Conservation (phyloP, 2,888 invertebrate genomes). For the Tineola bisselliella region DNA sequence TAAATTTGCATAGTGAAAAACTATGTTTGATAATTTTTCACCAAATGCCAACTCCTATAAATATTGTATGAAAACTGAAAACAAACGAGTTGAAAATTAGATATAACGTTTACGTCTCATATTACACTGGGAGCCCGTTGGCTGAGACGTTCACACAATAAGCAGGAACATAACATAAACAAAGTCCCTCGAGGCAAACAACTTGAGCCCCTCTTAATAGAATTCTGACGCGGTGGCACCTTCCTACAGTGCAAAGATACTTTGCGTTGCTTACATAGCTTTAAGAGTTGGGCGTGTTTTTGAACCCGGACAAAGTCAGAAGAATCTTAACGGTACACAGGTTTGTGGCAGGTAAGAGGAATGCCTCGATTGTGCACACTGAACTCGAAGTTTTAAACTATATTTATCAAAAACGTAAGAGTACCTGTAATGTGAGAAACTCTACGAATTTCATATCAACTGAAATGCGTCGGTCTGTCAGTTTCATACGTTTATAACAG, state of each 20-base stretch:
- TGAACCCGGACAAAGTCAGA: slow-evolving; percentile 23
- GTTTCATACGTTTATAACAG: too few species aligned
- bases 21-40: too few species aligned
- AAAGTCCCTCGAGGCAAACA: slow-evolving; percentile 38
- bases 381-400: too few species aligned
- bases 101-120: slow-evolving; percentile 22
- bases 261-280: slow-evolving; percentile 27
- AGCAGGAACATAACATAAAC: slow-evolving; percentile 44
- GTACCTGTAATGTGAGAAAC: too few species aligned
- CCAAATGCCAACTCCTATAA: neutral
- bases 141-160: slow-evolving; percentile 34
- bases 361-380: neutral
- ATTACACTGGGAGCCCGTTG: slow-evolving; percentile 19
- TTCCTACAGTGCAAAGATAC: slow-evolving; percentile 38
- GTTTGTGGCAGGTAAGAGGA: slow-evolving; percentile 7
- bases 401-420: too few species aligned
- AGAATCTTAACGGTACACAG: slow-evolving; percentile 22
- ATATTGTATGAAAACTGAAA: neutral
- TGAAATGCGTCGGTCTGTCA: too few species aligned
- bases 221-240: slow-evolving; percentile 43
- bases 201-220: slow-evolving; percentile 50
- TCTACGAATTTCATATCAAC: too few species aligned
- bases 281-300: slow-evolving; percentile 19
- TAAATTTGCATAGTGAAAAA: too few species aligned
- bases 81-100: slow-evolving; percentile 5